Conservation (phyloP, 2,113 vertebrate species). For the Gymnocephalus cernua region DNA sequence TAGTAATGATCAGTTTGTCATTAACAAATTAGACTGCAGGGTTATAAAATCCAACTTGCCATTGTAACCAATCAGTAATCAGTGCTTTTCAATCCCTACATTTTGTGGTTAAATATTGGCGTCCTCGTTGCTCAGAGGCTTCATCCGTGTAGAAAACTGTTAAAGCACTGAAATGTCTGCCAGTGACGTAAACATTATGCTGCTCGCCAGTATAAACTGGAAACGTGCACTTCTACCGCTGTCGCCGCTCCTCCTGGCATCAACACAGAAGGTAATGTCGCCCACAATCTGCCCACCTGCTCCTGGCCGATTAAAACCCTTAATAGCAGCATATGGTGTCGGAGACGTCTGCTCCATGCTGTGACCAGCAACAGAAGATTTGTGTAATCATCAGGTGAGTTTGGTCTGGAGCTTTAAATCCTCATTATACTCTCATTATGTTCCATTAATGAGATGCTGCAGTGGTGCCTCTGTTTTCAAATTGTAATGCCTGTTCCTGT, state of each 20-base stretch:
- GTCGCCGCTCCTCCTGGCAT: slow-evolving; percentile 31
- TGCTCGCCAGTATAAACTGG: slow-evolving; percentile 33
- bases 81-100: neutral
- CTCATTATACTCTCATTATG: slow-evolving; percentile 73
- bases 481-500: neutral
- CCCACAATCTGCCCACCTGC: slow-evolving; percentile 72
- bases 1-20: neutral
- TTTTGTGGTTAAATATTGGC: neutral
- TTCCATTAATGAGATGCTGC: slow-evolving; percentile 55
- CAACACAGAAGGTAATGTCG: slow-evolving; percentile 48
- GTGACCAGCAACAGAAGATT: slow-evolving; percentile 61
- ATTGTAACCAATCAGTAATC: neutral
- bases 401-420: slow-evolving; percentile 58
- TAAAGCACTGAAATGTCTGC: neutral
- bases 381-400: slow-evolving; percentile 75
- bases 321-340: slow-evolving; percentile 78
- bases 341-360: slow-evolving; percentile 42
- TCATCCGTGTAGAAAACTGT: neutral
- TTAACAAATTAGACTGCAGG: neutral
- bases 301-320: slow-evolving; percentile 62
- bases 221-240: slow-evolving; percentile 21
- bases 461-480: slow-evolving; percentile 33
- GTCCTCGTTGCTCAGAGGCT: neutral
- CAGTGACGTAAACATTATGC: slow-evolving; percentile 3
- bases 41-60: neutral